These are phyloP conservation scores for Micromussa lordhowensis DNA, from an alignment of 92 coral and sea anemone genomes.

Conservation along the genomic window DNA sequence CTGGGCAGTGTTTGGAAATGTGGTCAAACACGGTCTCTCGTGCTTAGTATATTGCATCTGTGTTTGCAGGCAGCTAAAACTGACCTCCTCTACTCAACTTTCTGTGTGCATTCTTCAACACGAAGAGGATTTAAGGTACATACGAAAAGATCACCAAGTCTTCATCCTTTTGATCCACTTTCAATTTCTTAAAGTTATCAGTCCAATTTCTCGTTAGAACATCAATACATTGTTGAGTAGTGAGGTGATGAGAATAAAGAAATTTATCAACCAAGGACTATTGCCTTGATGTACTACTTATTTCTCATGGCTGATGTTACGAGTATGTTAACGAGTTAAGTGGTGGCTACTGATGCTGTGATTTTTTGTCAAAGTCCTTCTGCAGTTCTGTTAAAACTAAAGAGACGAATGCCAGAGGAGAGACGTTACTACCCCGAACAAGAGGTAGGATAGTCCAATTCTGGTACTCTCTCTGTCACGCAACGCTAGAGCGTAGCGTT, in stretches of 20 bases:
- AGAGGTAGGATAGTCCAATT: constrained; percentile 31
- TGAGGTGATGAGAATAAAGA: background rate
- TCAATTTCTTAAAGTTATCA: background rate
- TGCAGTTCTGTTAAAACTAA: constrained; percentile 72
- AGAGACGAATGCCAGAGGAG: constrained; percentile 58
- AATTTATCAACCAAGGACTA: background rate
- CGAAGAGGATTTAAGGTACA: constrained; percentile 76
- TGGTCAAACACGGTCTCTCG: background rate
- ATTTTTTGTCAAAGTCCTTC: constrained; percentile 58
- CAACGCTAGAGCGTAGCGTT: background rate
- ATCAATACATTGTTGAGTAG: background rate
- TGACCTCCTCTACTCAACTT: constrained; percentile 68
- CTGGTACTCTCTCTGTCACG: background rate
- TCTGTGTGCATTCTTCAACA: constrained; percentile 54
- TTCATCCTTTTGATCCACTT: background rate
- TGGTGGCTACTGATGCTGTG: background rate
- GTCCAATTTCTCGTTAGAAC: background rate
- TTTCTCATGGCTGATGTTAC: background rate
- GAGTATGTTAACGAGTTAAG: too few relatives aligned
- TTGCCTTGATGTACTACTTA: background rate
- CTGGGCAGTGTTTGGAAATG: too few relatives aligned
- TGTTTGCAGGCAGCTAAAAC: constrained; percentile 66
- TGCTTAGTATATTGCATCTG: background rate
- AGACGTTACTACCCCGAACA: constrained; percentile 60
- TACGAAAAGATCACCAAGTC: background rate